Conservation (phyloP, 2,888 invertebrate species). For the Drosophila stalkeri region DNA sequence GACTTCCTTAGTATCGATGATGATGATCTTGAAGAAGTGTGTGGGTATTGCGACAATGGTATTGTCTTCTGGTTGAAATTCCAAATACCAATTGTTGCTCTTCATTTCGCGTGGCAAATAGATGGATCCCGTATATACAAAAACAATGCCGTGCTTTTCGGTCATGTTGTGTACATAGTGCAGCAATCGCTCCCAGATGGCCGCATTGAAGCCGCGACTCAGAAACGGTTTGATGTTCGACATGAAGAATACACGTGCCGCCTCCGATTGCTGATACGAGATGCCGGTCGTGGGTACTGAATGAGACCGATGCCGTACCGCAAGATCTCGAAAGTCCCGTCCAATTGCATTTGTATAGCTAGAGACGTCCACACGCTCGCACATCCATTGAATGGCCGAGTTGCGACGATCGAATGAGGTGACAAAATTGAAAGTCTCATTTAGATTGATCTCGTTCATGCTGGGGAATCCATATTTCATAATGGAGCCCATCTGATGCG, state of each 20-base stretch:
- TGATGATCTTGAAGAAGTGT: constrained; percentile 67
- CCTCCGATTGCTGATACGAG: constrained; percentile 63
- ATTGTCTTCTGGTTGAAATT: constrained; percentile 63
- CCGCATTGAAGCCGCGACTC: constrained; percentile 56
- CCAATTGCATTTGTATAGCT: constrained; percentile 3
- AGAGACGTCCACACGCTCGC: constrained; percentile 53
- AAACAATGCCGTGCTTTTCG: constrained; percentile 47
- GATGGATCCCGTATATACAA: constrained; percentile 70
- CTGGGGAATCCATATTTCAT: constrained; percentile 76
- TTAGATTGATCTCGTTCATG: constrained; percentile 68
- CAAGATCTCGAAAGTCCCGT: neutral
- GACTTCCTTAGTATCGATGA: constrained; percentile 53
- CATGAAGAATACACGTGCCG: constrained; percentile 66
- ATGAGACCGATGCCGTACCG: constrained; percentile 9
- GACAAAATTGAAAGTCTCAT: constrained; percentile 64
- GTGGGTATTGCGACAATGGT: constrained; percentile 71
- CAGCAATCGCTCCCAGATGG: constrained; percentile 58
- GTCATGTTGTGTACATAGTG: constrained; percentile 53
- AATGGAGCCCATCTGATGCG: constrained; percentile 54
- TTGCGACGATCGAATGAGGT: constrained; percentile 72
- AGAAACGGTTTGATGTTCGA: constrained; percentile 70
- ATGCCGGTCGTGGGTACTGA: neutral
- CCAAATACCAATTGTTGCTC: constrained; percentile 63
- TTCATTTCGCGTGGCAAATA: constrained; percentile 61
- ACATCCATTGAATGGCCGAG: constrained; percentile 69